Evolutionary conservation across 2,797 vertebrate species (phyloP).

Genomic region (Lepilemur septentrionalis): DNA sequence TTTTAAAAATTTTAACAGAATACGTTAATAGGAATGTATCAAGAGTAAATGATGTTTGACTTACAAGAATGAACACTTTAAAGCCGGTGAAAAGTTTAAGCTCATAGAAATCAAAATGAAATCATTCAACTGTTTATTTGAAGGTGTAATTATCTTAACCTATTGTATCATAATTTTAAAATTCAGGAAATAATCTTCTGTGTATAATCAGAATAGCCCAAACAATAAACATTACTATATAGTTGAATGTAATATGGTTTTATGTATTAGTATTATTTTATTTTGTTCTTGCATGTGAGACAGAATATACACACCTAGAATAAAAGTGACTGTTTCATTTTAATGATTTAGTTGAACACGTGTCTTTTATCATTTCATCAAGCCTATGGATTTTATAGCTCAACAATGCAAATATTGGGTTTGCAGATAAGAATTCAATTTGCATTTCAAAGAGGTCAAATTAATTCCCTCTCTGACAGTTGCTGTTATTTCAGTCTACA

Average conservation of each 20-base stretch:
- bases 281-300: slow-evolving; percentile 14
- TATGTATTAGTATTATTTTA: background rate
- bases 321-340: slow-evolving; percentile 73
- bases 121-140: slow-evolving; percentile 28
- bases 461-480: slow-evolving; percentile 64
- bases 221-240: background rate
- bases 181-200: background rate
- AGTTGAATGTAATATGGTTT: slow-evolving; percentile 19
- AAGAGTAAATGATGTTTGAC: background rate
- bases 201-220: background rate
- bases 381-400: slow-evolving; percentile 74
- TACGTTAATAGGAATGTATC: background rate
- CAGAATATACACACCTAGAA: slow-evolving; percentile 51
- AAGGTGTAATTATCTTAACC: background rate
- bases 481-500: slow-evolving; percentile 68
- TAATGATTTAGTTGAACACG: slow-evolving; percentile 76
- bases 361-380: slow-evolving; percentile 80
- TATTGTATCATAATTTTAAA: slow-evolving; percentile 41
- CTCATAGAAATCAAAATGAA: background rate
- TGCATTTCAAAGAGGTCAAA: slow-evolving; percentile 82
- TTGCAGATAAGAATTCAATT: slow-evolving; percentile 84
- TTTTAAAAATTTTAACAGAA: slow-evolving; percentile 32
- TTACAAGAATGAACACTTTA: background rate
- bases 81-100: background rate
- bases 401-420: slow-evolving; percentile 79